Evolutionary conservation across 2,888 invertebrate genomes (phyloP), one percentile per base, ranked within the genome.

Genomic region (Lapara coniferarum): DNA sequence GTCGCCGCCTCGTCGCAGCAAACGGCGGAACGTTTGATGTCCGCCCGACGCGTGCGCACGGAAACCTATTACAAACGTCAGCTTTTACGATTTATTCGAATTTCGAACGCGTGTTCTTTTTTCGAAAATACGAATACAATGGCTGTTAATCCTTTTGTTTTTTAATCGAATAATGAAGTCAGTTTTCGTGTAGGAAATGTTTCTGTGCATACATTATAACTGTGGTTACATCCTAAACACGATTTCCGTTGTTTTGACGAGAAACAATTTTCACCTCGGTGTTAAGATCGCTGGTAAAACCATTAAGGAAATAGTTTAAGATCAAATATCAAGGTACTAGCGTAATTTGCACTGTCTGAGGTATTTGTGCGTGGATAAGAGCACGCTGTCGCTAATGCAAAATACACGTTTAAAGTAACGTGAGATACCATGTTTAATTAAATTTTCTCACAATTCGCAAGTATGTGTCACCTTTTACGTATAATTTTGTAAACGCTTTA

Each of bases 11-110:
- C 77, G 79, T 79, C 81, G 80, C 76, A 77, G 81, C 83, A 78
- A 79, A 80, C 79, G 74, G 84, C 85, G 87, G 81, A 75, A 69
- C 80, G 76, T 85, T 86, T 85, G 86, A 86, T 78, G 82, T 84
- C 63, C 30, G 30, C 59, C 68, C 80, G 85, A 83, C 90, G 89
- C 92, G 91, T 91, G 92, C 90, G 87, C 89, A 88, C 83, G 84
- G 78, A 81, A 82, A 81, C 81, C 78, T 73, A 74, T 77, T 81
- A 85, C 81, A 77, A 78, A 81, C 79, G 77, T 83, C 82, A 78
- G 81, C 77, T 72, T 77, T 75, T 73, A 77, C 74, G 76, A 81
- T 77, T 79, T 78, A 85, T 88, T 85, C 80, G 75, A 85, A 88
- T 84, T 86, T 85, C 75, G 75, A 84, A 79, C 77, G 80, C 81